phyloP scores from a whole-genome alignment of 2,888 invertebrate species.

The Nematopogon swammerdamellus region DNA sequence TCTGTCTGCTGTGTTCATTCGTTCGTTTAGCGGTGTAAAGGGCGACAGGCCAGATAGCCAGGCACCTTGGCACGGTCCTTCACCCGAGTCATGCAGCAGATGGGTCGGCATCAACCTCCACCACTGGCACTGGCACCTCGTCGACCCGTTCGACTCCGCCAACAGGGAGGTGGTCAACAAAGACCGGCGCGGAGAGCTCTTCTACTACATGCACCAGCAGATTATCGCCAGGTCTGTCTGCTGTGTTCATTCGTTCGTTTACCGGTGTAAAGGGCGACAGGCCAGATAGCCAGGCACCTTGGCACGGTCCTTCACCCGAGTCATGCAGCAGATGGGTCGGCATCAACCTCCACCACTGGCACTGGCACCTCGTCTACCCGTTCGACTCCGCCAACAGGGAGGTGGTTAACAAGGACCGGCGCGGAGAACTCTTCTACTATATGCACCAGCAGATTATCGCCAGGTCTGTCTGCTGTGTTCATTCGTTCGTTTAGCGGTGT shows the following conservation, averaged over 20 bases:
- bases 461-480: too few species aligned
- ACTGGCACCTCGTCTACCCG: conserved; percentile 88
- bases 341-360: conserved; percentile 87
- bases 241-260: too few species aligned
- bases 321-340: too few species aligned
- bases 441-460: conserved; percentile 73
- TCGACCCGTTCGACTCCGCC: conserved; percentile 73
- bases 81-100: too few species aligned
- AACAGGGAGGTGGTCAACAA: conserved; percentile 60
- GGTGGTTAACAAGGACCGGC: conserved; percentile 66
- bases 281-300: too few species aligned
- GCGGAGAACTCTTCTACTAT: conserved; percentile 77
- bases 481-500: too few species aligned
- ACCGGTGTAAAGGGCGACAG: too few species aligned
- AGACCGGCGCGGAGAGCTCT: conserved; percentile 74
- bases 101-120: conserved; percentile 84
- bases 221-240: conserved; percentile 60
- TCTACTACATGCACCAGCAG: conserved; percentile 79
- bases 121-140: conserved; percentile 92
- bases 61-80: too few species aligned
- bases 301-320: too few species aligned
- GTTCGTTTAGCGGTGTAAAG: too few species aligned
- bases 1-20: too few species aligned
- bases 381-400: conserved; percentile 60
- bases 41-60: too few species aligned